Conservation (phyloP, 2,797 vertebrate genomes). For the Picus viridis region DNA sequence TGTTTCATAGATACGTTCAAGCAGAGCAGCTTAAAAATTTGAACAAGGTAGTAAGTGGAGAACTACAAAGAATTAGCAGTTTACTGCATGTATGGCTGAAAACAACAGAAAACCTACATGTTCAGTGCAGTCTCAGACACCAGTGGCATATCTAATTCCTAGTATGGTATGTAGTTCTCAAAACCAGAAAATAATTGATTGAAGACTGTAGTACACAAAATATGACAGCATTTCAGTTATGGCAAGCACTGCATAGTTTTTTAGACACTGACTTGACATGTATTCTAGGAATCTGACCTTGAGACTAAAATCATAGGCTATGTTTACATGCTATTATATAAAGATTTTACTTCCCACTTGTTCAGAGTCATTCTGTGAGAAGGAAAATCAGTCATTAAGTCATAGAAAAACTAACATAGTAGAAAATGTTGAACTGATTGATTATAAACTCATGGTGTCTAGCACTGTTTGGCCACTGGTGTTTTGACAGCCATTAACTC, state of each 20-base stretch:
- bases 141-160: not conserved
- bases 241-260: constrained; percentile 53
- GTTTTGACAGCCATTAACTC: constrained; percentile 69
- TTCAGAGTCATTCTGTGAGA: constrained; percentile 75
- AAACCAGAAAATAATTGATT: constrained; percentile 10
- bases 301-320: constrained; percentile 73
- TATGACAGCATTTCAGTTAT: constrained; percentile 47
- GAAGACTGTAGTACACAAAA: constrained; percentile 19
- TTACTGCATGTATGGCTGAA: not conserved
- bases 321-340: constrained; percentile 76
- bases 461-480: constrained; percentile 68
- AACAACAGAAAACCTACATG: not conserved
- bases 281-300: constrained; percentile 80
- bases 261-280: constrained; percentile 67
- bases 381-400: constrained; percentile 84
- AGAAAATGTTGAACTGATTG: constrained; percentile 79
- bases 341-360: constrained; percentile 77
- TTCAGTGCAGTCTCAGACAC: not conserved
- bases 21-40: not conserved
- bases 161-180: not conserved
- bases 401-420: constrained; percentile 93
- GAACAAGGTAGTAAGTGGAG: not conserved
- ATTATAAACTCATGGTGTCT: constrained; percentile 74
- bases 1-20: not conserved
- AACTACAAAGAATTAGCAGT: not conserved